Percentiles rank a stretch among this genome's conserved stretches.
These are phyloP conservation scores for Lamprotornis superbus DNA, from an alignment of 2,113 vertebrate genomes.

Conservation along the genomic window DNA sequence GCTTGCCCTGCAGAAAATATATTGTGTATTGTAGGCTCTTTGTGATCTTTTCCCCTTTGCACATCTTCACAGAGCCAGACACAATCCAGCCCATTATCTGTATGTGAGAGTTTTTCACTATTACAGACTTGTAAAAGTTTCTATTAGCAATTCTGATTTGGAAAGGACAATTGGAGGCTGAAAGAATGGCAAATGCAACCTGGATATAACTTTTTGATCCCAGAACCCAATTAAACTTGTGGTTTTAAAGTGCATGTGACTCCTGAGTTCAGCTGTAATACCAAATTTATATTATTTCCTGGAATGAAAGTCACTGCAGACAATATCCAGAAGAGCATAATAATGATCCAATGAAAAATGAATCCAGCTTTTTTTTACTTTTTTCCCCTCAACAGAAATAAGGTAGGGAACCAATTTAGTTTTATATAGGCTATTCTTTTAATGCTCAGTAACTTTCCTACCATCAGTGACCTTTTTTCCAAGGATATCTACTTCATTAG, in stretches of 20 bases:
- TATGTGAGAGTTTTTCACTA: constrained; percentile 1
- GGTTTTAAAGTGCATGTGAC: constrained; percentile 29
- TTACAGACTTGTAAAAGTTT: constrained; percentile 33
- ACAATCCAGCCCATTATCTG: constrained; percentile 32
- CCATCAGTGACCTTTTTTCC: neutral
- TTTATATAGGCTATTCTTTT: constrained; percentile 50
- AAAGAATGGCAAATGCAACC: constrained; percentile 55
- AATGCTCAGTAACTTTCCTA: constrained; percentile 22
- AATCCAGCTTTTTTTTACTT: constrained; percentile 37
- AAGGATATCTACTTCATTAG: constrained; percentile 3
- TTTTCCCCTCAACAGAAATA: constrained; percentile 3
- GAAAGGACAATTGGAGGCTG: constrained; percentile 45
- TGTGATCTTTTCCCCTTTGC: neutral
- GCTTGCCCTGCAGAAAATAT: neutral
- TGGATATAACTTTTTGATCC: constrained; percentile 55
- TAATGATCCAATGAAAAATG: constrained; percentile 60
- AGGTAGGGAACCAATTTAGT: constrained; percentile 50
- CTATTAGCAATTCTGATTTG: constrained; percentile 58
- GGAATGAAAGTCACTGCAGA: constrained; percentile 60
- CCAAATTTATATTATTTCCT: constrained; percentile 63
- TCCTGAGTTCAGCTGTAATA: constrained; percentile 49
- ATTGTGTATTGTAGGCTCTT: neutral
- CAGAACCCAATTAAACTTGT: constrained; percentile 63
- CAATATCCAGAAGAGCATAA: constrained; percentile 60
- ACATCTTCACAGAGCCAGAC: neutral